phyloP scores from a whole-genome alignment of 2,113 vertebrate genomes.

The Myiopsitta monachus region DNA sequence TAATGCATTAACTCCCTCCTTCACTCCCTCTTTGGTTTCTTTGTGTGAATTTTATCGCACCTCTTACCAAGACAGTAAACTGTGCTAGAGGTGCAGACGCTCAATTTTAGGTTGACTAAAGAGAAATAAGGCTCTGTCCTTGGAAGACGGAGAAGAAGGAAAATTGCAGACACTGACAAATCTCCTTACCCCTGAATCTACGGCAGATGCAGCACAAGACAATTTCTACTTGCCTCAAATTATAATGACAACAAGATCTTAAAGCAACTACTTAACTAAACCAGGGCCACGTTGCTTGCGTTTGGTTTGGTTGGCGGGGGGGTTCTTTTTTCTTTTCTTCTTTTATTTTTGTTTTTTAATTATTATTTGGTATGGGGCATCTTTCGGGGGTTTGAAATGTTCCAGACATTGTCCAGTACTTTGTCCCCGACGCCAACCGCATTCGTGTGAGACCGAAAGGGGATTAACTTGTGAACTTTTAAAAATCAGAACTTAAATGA shows the following conservation, averaged over 20 bases:
- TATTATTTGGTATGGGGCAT: slow-evolving; percentile 16
- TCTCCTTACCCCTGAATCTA: not conserved
- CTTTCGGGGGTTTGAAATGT: slow-evolving; percentile 62
- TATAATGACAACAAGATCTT: slow-evolving; percentile 52
- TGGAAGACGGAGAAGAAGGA: not conserved
- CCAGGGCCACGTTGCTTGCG: slow-evolving; percentile 17
- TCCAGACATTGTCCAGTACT: slow-evolving; percentile 72
- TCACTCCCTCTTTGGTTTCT: not conserved
- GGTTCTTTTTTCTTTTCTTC: not conserved
- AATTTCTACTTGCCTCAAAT: slow-evolving; percentile 27
- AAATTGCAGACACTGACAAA: not conserved
- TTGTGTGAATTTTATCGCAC: not conserved
- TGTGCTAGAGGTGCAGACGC: not conserved
- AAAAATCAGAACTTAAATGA: slow-evolving; percentile 94
- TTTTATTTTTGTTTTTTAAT: not conserved
- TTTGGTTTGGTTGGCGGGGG: not conserved
- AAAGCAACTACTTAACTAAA: slow-evolving; percentile 67
- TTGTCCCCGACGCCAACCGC: slow-evolving; percentile 73
- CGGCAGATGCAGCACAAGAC: not conserved
- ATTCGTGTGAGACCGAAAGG: slow-evolving; percentile 82
- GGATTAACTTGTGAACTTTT: slow-evolving; percentile 96
- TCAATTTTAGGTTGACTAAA: not conserved
- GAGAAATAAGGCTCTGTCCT: not conserved
- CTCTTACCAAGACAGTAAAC: not conserved
- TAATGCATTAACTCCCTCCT: slow-evolving; percentile 22